phyloP scores from a whole-genome alignment of 2,113 vertebrate species.

The Seriola dumerili region DNA sequence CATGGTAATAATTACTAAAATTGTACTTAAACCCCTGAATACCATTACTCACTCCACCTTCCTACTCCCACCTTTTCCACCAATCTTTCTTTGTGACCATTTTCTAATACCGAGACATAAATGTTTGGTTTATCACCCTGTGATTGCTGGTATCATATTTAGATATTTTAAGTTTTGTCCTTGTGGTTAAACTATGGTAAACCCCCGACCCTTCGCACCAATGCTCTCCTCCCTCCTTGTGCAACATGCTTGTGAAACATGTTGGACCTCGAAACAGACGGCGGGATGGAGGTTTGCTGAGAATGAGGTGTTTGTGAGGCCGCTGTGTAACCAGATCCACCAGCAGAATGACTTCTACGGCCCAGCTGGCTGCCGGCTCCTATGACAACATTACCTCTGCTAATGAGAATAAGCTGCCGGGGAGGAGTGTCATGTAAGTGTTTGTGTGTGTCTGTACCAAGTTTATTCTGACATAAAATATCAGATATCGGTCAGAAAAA shows the following conservation, averaged over 20 bases:
- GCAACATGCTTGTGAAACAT: constrained; percentile 61
- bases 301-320: constrained; percentile 73
- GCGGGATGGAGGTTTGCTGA: constrained; percentile 58
- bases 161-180: constrained; percentile 10
- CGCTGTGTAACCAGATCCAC: constrained; percentile 72
- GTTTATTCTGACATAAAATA: constrained; percentile 16
- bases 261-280: constrained; percentile 62
- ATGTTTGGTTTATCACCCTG: not conserved
- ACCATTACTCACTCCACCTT: not conserved
- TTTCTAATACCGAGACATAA: not conserved
- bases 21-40: not conserved
- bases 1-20: not conserved
- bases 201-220: not conserved
- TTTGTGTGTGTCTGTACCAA: not conserved
- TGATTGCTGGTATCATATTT: constrained; percentile 7
- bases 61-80: not conserved
- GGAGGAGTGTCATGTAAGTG: constrained; percentile 31
- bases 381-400: constrained; percentile 63
- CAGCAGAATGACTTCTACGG: constrained; percentile 60
- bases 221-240: constrained; percentile 38
- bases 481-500: not conserved
- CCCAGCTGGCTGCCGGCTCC: constrained; percentile 67
- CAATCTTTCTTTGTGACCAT: not conserved
- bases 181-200: constrained; percentile 15
- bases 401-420: constrained; percentile 70